Evolutionary conservation across 2,113 vertebrate genomes (phyloP).

Genomic region (Oceanites oceanicus): DNA sequence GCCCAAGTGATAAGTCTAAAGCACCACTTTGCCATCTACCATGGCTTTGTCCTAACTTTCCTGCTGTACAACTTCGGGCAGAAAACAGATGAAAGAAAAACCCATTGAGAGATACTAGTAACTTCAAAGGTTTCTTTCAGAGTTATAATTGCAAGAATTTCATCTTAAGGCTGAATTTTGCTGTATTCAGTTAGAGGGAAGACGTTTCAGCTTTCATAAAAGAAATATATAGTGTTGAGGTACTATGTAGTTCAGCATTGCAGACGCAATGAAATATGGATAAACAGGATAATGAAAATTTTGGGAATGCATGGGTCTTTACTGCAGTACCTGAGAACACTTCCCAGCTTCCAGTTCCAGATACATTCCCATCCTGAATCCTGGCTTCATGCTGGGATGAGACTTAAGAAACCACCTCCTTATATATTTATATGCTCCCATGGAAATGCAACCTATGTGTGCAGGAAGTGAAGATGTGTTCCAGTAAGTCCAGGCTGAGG

Average conservation of each 20-base stretch:
- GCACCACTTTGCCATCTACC: background rate
- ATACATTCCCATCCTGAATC: background rate
- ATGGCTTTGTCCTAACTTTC: background rate
- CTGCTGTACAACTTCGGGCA: background rate
- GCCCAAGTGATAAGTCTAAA: background rate
- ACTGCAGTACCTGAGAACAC: background rate
- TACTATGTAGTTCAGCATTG: background rate
- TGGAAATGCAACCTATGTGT: background rate
- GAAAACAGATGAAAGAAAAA: background rate
- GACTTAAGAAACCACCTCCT: background rate
- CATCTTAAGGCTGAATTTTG: background rate
- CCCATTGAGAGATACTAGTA: background rate
- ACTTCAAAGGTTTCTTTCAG: background rate
- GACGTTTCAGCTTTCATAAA: background rate
- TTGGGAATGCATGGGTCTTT: background rate
- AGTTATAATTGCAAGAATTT: background rate
- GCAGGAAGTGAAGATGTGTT: background rate
- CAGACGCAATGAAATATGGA: background rate
- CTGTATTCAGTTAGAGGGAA: background rate
- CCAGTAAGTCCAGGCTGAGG: background rate
- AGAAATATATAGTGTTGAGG: background rate
- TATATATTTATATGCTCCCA: background rate
- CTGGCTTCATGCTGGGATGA: background rate
- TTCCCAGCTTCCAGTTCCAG: background rate
- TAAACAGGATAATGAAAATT: background rate